Evolutionary conservation across 2,888 invertebrate genomes (phyloP), one percentile per base, ranked within the genome.

Genomic region (Xestia xanthographa): DNA sequence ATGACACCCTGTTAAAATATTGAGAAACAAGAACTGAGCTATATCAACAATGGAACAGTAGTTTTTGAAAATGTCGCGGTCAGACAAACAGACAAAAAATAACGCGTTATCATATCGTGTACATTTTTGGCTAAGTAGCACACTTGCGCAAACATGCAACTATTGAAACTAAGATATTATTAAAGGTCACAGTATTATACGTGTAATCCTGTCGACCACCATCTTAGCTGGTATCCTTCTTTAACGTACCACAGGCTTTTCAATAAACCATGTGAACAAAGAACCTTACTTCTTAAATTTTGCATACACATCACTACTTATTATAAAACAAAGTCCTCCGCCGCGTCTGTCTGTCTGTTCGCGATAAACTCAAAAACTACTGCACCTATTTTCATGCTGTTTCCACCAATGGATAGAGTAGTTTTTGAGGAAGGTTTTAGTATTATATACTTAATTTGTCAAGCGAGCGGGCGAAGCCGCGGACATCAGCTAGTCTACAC

Each of bases 131-230:
- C 5, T 48, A 48, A 50, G 29, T 9, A 22, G 12, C 29, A 56
- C 43, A 50, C 20, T 3, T 70, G 71, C 22, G 22, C 41, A 17
- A 53, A 60, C 20, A 60, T 43, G 58, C 29, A 58, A 22, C 5
- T 29, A 38, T 69, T 9, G 20, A 29, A 65, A 43, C 29, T 43
- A 11, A 62, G 26, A 17, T 9, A n/a, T 72, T 70, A 26, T 48
- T 41, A 53, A 56, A 56, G 73, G 56, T 73, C 56, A 73, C 9
- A 72, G n/a, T 29, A 29, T 58, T 29, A 17, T 41, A 34, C 34
- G 3, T 34, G 41, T 50, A 41, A 41, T 71, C 69, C 14, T 48
- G 26, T 38, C 45, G 0, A 45, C 45, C 45, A 17, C 20, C 20
- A 6, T 8, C 12, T 26, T 11, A 58, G 17, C n/a, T 38, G n/a